These are phyloP conservation scores for Cyphomyrmex costatus DNA, from an alignment of 1,140 invertebrate genomes.

Conservation along the genomic window DNA sequence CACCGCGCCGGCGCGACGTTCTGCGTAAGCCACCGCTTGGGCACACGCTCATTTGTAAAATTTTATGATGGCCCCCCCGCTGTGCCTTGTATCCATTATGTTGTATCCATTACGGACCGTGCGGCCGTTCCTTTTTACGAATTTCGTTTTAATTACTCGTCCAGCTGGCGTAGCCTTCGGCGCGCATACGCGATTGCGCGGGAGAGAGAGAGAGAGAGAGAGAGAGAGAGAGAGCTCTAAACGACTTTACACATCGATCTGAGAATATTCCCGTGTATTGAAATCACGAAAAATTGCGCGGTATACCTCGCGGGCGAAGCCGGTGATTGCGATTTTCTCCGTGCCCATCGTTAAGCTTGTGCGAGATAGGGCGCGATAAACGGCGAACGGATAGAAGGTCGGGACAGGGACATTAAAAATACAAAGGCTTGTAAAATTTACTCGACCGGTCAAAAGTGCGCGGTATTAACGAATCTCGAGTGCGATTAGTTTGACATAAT, in stretches of 20 bases:
- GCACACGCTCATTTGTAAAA: constrained; percentile 85
- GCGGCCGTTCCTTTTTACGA: constrained; percentile 66
- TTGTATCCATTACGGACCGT: constrained; percentile 66
- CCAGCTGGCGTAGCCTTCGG: constrained; percentile 5
- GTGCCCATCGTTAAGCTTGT: constrained; percentile 56
- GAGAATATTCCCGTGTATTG: constrained; percentile 64
- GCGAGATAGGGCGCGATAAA: constrained; percentile 63
- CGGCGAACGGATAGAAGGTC: constrained; percentile 39
- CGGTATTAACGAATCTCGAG: constrained; percentile 59
- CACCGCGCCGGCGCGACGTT: constrained; percentile 52
- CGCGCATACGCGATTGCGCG: constrained; percentile 21
- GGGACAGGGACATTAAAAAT: constrained; percentile 60
- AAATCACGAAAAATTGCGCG: constrained; percentile 67
- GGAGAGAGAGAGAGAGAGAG: background rate
- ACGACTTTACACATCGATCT: constrained; percentile 68
- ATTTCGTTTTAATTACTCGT: constrained; percentile 75
- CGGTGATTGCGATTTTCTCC: constrained; percentile 52
- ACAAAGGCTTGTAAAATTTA: constrained; percentile 68
- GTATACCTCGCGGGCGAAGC: constrained; percentile 34
- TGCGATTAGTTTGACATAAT: constrained; percentile 41
- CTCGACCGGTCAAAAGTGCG: constrained; percentile 65
- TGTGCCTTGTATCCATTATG: constrained; percentile 81
- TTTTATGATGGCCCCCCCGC: constrained; percentile 81
- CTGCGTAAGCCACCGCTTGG: constrained; percentile 71
- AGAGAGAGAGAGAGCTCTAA: constrained; percentile 38